Evolutionary conservation across 2,113 vertebrate species (phyloP).

Genomic region (human (Homo sapiens)): DNA sequence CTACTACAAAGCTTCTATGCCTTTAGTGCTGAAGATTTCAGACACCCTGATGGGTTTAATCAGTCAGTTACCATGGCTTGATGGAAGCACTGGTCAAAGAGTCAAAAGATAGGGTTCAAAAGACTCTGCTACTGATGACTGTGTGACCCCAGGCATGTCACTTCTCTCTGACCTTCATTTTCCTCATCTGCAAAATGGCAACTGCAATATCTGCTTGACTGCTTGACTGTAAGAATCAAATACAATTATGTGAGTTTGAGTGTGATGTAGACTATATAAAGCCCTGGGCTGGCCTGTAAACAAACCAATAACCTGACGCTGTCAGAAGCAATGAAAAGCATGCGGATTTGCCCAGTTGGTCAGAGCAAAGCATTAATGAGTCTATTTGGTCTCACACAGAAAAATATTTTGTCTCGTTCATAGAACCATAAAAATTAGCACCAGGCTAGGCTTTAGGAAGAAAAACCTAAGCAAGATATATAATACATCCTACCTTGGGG

Average conservation of each 20-base stretch:
- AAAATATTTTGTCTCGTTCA: neutral
- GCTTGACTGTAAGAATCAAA: neutral
- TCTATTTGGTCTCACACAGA: neutral
- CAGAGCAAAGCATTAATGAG: neutral
- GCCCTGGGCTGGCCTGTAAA: neutral
- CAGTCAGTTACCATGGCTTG: neutral
- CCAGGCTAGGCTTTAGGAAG: neutral
- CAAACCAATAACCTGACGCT: neutral
- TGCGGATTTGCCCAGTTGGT: neutral
- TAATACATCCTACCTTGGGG: neutral
- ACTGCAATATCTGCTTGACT: neutral
- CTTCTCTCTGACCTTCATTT: neutral
- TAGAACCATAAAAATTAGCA: neutral
- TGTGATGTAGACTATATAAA: neutral
- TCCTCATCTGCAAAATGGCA: conserved; percentile 12
- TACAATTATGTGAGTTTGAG: neutral
- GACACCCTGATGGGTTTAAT: neutral
- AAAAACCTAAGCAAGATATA: neutral
- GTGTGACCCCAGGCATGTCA: neutral
- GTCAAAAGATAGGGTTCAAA: neutral
- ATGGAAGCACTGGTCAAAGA: neutral
- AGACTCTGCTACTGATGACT: neutral
- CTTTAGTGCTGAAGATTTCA: neutral
- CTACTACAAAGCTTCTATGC: neutral
- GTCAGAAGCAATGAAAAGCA: neutral